Evolutionary conservation across 2,113 vertebrate species (phyloP).

Genomic region (Tautogolabrus adspersus): DNA sequence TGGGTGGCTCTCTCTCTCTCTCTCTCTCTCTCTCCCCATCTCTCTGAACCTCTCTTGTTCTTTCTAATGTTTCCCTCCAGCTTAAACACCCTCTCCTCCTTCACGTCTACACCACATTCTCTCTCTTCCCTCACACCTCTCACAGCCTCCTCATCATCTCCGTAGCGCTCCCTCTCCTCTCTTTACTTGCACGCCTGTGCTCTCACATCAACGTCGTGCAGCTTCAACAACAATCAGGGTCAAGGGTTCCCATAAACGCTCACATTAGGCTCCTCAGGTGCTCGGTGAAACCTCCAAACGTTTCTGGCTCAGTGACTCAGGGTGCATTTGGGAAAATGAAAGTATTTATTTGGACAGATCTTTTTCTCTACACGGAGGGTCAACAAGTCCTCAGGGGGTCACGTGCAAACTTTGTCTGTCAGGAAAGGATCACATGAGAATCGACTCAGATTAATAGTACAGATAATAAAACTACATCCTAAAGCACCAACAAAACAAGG

Average conservation of each 20-base stretch:
- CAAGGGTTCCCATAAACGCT: background rate
- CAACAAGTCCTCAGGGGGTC: background rate
- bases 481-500: too few species aligned
- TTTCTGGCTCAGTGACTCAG: background rate
- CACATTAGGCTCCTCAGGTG: background rate
- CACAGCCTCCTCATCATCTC: background rate
- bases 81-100: background rate
- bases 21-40: background rate
- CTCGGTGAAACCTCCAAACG: background rate
- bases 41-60: background rate
- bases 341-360: background rate
- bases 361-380: background rate
- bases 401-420: background rate
- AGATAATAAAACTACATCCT: too few species aligned
- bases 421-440: background rate
- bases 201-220: background rate
- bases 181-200: background rate
- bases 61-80: conserved; percentile 2
- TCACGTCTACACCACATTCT: conserved; percentile 2
- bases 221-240: background rate
- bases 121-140: background rate
- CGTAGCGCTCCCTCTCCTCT: background rate
- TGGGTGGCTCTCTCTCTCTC: conserved; percentile 42
- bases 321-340: background rate
- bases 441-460: too few species aligned